A percentile compares a stretch with the other conserved stretches of the same genome.
These are phyloP conservation scores for Apotomis betuletana DNA, from an alignment of 2,888 invertebrate genomes.

Conservation along the genomic window DNA sequence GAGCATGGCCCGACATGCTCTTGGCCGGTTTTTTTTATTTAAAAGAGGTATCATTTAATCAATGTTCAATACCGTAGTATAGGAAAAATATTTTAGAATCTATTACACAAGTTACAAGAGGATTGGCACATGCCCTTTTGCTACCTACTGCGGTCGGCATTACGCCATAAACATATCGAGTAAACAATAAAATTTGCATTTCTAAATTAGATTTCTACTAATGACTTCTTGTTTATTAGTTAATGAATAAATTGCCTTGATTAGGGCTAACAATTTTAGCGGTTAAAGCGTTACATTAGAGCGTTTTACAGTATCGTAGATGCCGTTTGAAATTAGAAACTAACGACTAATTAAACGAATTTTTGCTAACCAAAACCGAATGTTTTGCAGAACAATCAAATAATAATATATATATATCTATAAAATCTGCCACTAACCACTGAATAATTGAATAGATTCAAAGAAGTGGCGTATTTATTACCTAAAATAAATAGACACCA, in stretches of 20 bases:
- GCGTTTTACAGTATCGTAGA: background rate
- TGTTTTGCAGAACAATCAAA: no score
- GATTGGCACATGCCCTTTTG: slow-evolving; percentile 31
- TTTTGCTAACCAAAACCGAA: no score
- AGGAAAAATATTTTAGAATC: background rate
- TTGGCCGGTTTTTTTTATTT: no score
- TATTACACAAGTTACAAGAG: slow-evolving; percentile 4
- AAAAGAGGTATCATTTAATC: no score
- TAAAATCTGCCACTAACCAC: no score
- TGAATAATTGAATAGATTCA: no score
- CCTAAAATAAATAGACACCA: no score
- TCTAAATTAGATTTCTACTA: slow-evolving; percentile 41
- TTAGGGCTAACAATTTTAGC: slow-evolving; percentile 11
- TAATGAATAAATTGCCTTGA: slow-evolving; percentile 39
- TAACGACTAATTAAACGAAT: no score
- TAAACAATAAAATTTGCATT: slow-evolving; percentile 41
- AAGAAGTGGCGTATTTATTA: no score
- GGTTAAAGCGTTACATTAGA: slow-evolving; percentile 13
- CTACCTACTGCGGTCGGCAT: slow-evolving; percentile 16
- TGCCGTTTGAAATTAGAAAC: background rate
- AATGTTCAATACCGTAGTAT: no score
- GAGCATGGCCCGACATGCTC: no score
- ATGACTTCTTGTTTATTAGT: slow-evolving; percentile 38
- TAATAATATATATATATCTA: no score
- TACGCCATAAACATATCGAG: slow-evolving; percentile 34